Conservation (phyloP, 2,113 vertebrate species). For the Panthera leo region DNA sequence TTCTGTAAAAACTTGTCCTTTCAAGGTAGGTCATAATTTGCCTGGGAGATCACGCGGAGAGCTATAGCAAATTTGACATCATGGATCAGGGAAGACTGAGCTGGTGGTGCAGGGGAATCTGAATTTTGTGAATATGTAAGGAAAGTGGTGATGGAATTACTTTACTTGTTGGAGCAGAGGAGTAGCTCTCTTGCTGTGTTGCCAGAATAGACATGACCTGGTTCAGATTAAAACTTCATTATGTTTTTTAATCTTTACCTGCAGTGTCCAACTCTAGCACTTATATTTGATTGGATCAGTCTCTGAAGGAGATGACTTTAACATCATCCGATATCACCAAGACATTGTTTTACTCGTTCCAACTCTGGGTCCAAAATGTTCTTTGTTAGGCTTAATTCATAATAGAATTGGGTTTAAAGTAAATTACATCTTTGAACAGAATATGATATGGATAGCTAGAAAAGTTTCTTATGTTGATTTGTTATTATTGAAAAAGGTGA, state of each 20-base stretch:
- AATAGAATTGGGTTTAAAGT: background rate
- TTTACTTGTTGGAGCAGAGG: background rate
- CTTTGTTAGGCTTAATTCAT: background rate
- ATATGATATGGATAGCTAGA: background rate
- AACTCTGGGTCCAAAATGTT: background rate
- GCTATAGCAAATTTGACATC: background rate
- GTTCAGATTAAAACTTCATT: background rate
- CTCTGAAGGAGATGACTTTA: background rate
- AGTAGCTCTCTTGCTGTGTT: background rate
- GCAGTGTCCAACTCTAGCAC: background rate
- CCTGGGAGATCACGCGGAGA: background rate
- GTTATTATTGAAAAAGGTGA: background rate
- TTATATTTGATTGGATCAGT: background rate
- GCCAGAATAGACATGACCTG: background rate
- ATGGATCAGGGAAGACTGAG: background rate
- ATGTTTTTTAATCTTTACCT: background rate
- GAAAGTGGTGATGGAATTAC: background rate
- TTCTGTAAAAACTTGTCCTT: background rate
- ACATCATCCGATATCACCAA: background rate
- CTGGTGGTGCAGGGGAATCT: background rate
- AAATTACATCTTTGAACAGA: background rate
- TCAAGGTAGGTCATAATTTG: background rate
- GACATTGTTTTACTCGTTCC: background rate
- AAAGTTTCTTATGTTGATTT: background rate
- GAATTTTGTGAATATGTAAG: background rate